Evolutionary conservation across 2,888 invertebrate species (phyloP).

Genomic region (Microctonus hyperodae): DNA sequence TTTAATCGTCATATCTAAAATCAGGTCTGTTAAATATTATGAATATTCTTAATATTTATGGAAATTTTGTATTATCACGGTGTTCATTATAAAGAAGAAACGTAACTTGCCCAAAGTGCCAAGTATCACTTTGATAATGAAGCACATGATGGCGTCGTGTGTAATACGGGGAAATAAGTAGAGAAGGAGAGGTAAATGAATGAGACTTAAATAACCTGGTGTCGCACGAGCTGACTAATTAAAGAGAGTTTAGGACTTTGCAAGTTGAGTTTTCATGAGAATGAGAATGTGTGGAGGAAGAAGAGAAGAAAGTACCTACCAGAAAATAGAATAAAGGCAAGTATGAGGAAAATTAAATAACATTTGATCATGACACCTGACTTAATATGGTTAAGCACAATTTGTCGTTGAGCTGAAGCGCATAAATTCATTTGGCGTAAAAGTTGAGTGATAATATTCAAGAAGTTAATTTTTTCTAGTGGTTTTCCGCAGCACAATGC

Average conservation of each 20-base stretch:
- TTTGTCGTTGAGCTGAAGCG: neutral
- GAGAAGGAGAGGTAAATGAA: slow-evolving; percentile 5
- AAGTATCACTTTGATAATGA: slow-evolving; percentile 26
- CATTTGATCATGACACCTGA: slow-evolving; percentile 27
- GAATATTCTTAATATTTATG: no score
- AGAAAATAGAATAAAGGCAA: neutral
- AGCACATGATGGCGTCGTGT: neutral
- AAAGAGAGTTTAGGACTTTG: slow-evolving; percentile 31
- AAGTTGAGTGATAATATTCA: neutral
- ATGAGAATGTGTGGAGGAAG: slow-evolving; percentile 7
- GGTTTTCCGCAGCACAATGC: neutral
- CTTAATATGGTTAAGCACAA: slow-evolving; percentile 15
- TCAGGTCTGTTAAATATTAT: no score
- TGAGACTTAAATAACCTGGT: slow-evolving; percentile 30
- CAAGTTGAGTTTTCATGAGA: slow-evolving; percentile 26
- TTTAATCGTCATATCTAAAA: no score
- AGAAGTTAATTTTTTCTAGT: neutral
- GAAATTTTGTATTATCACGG: neutral
- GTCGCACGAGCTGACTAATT: slow-evolving; percentile 24
- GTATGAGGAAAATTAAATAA: slow-evolving; percentile 21
- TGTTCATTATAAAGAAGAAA: neutral
- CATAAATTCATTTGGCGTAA: neutral
- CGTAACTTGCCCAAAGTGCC: slow-evolving; percentile 7
- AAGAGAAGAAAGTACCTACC: neutral
- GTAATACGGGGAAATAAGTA: neutral